These are phyloP conservation scores for Galbula dea DNA, from an alignment of 2,113 vertebrate species.

Conservation along the genomic window DNA sequence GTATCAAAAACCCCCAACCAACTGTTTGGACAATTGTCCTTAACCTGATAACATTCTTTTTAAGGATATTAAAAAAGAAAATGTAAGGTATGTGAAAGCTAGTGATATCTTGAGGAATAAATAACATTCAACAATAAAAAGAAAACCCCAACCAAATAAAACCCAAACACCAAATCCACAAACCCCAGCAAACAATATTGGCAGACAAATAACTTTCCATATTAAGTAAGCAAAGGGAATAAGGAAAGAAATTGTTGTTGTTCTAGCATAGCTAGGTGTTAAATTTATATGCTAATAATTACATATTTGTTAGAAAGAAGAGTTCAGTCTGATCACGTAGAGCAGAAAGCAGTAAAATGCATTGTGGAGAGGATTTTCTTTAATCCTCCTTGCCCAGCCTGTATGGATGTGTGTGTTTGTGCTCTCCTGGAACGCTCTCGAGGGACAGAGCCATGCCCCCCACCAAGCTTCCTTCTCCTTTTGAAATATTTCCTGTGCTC, in stretches of 20 bases:
- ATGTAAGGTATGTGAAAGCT: neutral
- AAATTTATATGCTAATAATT: constrained; percentile 30
- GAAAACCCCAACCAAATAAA: neutral
- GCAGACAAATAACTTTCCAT: neutral
- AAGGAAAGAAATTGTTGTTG: neutral
- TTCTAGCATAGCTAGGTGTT: neutral
- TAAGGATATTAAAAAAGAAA: neutral
- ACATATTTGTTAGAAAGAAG: neutral
- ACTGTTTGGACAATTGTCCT: neutral
- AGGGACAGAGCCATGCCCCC: neutral
- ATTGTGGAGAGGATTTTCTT: constrained; percentile 24
- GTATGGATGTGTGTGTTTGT: neutral
- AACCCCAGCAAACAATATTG: neutral
- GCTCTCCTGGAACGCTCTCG: neutral
- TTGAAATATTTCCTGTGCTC: neutral
- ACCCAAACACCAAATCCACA: too few species aligned
- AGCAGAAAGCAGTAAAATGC: neutral
- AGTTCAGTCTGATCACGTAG: neutral
- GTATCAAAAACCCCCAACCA: neutral
- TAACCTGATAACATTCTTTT: neutral
- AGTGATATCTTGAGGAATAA: neutral
- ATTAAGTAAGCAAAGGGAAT: neutral
- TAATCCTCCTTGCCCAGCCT: neutral
- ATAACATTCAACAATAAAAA: neutral
- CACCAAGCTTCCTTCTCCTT: constrained; percentile 10